Conservation (phyloP, 2,888 invertebrate genomes). For the Alviniconcha strummeri region DNA sequence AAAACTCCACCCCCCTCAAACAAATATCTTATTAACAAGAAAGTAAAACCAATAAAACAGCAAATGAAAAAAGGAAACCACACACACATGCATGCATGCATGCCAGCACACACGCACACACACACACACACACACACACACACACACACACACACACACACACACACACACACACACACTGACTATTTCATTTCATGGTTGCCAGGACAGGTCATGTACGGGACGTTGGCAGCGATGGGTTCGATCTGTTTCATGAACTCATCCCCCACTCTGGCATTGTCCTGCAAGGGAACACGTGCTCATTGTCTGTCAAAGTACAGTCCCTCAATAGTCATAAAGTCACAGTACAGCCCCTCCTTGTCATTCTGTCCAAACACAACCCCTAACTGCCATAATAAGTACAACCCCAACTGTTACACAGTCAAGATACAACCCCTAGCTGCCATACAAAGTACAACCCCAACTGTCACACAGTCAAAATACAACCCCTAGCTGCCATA, state of each 20-base stretch:
- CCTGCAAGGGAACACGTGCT: constrained; percentile 39
- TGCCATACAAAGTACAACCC: no score
- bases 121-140: constrained; percentile 39
- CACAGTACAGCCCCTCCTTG: no score
- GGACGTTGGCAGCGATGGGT: constrained; percentile 54
- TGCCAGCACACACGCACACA: constrained; percentile 12
- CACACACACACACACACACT: constrained; percentile 39
- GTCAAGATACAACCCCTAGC: no score
- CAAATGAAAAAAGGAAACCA: neutral
- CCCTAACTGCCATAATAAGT: no score
- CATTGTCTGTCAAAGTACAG: no score
- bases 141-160: constrained; percentile 33
- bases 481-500: no score
- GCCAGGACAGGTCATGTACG: constrained; percentile 67
- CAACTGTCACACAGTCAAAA: no score
- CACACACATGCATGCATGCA: neutral
- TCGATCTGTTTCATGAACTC: constrained; percentile 58
- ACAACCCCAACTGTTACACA: no score
- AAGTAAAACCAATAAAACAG: no score
- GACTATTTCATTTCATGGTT: constrained; percentile 63
- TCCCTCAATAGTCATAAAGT: neutral
- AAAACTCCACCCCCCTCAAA: no score
- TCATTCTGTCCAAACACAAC: no score
- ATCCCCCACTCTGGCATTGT: constrained; percentile 58
- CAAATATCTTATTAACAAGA: no score